Conservation (phyloP, 2,797 vertebrate species). For the Gymnoscopelus braueri region DNA sequence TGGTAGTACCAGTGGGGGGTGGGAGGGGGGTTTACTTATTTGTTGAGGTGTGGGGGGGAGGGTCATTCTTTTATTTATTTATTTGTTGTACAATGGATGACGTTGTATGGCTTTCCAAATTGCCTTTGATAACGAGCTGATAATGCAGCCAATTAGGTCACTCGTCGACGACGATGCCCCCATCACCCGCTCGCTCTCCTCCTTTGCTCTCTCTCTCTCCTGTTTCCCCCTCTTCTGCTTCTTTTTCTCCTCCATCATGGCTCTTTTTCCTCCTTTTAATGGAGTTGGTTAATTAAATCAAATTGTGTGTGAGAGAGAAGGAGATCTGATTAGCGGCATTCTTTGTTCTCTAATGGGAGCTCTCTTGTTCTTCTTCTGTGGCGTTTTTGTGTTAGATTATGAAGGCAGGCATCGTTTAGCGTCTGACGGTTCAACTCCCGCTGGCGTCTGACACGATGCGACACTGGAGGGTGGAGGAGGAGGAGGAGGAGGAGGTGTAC, state of each 20-base stretch:
- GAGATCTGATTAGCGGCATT: conserved; percentile 70
- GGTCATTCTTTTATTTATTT: conserved; percentile 56
- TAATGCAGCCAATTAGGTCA: conserved; percentile 87
- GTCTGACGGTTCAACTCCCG: conserved; percentile 20
- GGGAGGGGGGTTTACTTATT: conserved; percentile 47
- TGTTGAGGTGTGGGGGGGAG: conserved; percentile 38
- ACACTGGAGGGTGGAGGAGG: no score
- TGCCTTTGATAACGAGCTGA: conserved; percentile 85
- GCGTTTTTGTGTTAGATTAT: conserved; percentile 6
- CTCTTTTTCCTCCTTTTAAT: conserved; percentile 65
- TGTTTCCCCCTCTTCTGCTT: conserved; percentile 28
- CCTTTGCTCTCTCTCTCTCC: conserved; percentile 13
- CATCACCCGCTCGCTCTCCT: background rate
- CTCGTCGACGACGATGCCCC: conserved; percentile 63
- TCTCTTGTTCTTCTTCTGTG: conserved; percentile 61
- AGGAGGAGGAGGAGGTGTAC: no score
- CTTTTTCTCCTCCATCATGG: conserved; percentile 2
- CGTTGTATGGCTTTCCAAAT: conserved; percentile 85
- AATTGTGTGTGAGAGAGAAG: conserved; percentile 78
- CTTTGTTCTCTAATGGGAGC: conserved; percentile 78
- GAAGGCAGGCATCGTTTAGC: conserved; percentile 36
- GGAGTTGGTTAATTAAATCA: conserved; percentile 87
- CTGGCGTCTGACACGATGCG: no score
- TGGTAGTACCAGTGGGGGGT: conserved; percentile 13
- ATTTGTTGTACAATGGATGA: conserved; percentile 82